phyloP scores from a whole-genome alignment of 2,797 vertebrate species.

The Adrianichthys oophorus region DNA sequence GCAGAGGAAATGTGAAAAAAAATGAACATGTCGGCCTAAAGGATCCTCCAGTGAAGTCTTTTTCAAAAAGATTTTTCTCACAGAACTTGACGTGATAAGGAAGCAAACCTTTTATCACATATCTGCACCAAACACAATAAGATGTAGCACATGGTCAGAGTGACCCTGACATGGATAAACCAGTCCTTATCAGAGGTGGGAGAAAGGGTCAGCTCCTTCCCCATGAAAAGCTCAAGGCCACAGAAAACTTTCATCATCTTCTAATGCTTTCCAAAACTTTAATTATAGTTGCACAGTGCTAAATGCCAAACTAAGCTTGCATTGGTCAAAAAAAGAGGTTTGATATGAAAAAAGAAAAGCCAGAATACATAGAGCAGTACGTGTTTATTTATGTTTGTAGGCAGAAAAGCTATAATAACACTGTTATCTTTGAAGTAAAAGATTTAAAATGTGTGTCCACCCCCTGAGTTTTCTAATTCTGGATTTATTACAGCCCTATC shows the following conservation, averaged over 20 bases:
- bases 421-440: conserved; percentile 25
- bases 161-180: background rate
- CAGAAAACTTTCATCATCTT: background rate
- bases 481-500: conserved; percentile 43
- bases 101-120: too few species aligned
- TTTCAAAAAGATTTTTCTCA: too few species aligned
- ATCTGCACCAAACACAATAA: too few species aligned
- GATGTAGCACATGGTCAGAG: background rate
- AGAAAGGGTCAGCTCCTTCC: background rate
- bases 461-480: conserved; percentile 26
- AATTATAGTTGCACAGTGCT: too few species aligned
- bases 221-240: background rate
- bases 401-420: conserved; percentile 19
- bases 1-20: too few species aligned
- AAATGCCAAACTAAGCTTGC: background rate
- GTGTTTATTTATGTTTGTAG: conserved; percentile 12
- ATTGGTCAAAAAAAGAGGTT: background rate
- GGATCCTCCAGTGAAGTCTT: too few species aligned
- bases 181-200: background rate
- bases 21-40: too few species aligned
- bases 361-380: background rate
- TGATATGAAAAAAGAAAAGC: background rate
- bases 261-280: background rate
- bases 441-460: conserved; percentile 25
- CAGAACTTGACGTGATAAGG: too few species aligned